Base-by-base conservation (phyloP, 2,113 vertebrate species). In the Halcyon malimbica region DNA sequence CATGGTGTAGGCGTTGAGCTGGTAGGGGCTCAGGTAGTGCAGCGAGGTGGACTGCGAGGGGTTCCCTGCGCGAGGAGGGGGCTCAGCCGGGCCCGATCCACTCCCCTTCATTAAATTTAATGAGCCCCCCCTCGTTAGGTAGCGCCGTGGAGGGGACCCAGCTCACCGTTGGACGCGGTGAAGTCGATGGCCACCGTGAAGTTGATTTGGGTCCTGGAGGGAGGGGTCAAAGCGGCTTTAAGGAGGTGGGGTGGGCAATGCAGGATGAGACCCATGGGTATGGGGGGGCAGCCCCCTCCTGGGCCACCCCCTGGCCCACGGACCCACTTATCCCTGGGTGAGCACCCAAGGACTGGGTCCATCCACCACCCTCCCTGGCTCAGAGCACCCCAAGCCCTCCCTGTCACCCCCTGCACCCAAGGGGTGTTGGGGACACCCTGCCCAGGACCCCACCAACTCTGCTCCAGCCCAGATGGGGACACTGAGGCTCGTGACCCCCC, bases 121-220 rank as follows among this genome's bases (percentile, higher is more conserved):
- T 2, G 37, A 42, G 13, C 10, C 17, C 31, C n/a, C 8, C 20
- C 51, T 44, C 23, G 8, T 48, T 44, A 37, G 10, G 3, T 16
- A 16, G 10, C 16, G 10, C 42, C 11, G 10, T 4, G 37, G 6
- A 19, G 54, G 46, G 46, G 11, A 15, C 20, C 26, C 37, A 15
- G 28, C 99, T 99, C 98, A 99, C 99, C 99, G 70, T 99, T 99
- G 95, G 99, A 99, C 7, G 99, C 99, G 0, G 99, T 99, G 98
- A 99, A 99, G 97, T 99, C 99, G 3, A 99, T 99, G 97, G 99
- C 99, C 96, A 99, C 99, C 2, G 99, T 99, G 97, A 99, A 99
- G 98, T 99, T 99, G 97, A 99, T 99, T 97, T 99, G 99, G 29
- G 99, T 99, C 96, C 99, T 99, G 83, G 71, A 6, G 11, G 4